Evolutionary conservation across 2,797 vertebrate genomes (phyloP), one percentile per base, ranked within the genome.

Genomic region (Melanogrammus aeglefinus): DNA sequence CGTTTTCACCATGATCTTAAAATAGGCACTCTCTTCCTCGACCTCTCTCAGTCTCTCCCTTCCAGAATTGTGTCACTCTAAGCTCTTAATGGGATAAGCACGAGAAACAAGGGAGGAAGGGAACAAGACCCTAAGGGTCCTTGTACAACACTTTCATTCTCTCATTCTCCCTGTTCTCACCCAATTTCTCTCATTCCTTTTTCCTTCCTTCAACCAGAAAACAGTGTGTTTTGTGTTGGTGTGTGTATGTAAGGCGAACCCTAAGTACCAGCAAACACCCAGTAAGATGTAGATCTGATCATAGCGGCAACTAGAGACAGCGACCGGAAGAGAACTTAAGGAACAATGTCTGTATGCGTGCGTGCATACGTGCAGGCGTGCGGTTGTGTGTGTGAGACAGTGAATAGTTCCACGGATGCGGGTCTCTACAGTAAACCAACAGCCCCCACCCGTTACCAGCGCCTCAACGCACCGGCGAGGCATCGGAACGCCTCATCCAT

Each of bases 1-100:
- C 6, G 51, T 57, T 18, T 57, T 21, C 51, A 57, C 51, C 6
- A 16, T 57, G 51, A 18, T 57, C 51, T 57, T 57, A 21, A 57
- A 57, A 57, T 57, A 57, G 16, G 21, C 51, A 4, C 51, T 16
- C 18, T 63, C 57, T 63, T 18, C 57, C 57, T 24, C 57, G 6
- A n/a, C 12, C 57, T 63, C 57, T 63, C 21, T 24, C n/a, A n/a
- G n/a, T 63, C 57, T 51, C 47, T 51, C 47, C 14, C 57, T 63
- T n/a, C 7, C 57, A 24, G 21, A 6, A 63, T 24, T 24, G 57
- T 63, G 21, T 24, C n/a, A 5, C 21, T 63, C 57, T n/a, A 63
- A 63, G 57, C 57, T 63, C 57, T 63, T 63, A n/a, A 63, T 63
- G 57, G 57, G 21, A n/a, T n/a, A 63, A 63, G 57, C 57, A 63